Evolutionary conservation across 1,140 invertebrate species (phyloP).

Genomic region (Nasonia vitripennis): DNA sequence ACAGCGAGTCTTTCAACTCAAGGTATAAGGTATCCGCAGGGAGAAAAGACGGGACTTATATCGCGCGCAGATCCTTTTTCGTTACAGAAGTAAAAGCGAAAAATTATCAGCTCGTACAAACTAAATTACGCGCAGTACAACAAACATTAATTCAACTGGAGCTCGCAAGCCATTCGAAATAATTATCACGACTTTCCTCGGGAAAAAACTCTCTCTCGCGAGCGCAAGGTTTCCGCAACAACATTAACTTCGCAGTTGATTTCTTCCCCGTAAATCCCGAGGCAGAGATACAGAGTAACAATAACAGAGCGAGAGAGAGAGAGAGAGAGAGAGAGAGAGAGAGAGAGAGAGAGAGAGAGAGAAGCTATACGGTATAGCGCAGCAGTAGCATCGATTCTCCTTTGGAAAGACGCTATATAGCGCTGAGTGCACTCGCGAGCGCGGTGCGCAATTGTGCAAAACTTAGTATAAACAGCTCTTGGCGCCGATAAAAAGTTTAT

Average conservation of each 20-base stretch:
- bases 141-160: background rate
- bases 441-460: slow-evolving; percentile 32
- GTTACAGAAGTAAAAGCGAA: too few relatives aligned
- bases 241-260: slow-evolving; percentile 24
- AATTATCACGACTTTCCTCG: background rate
- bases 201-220: background rate
- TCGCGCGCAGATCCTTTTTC: too few relatives aligned
- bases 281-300: background rate
- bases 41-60: too few relatives aligned
- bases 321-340: background rate
- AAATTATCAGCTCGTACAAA: background rate
- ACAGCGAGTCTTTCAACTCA: background rate
- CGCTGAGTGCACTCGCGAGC: background rate
- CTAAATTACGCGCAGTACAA: background rate
- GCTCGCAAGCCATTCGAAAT: background rate
- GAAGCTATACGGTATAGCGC: background rate
- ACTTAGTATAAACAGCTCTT: slow-evolving; percentile 34
- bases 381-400: slow-evolving; percentile 13
- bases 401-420: background rate
- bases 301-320: background rate
- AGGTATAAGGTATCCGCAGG: too few relatives aligned
- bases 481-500: slow-evolving; percentile 44
- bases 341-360: background rate
- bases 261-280: slow-evolving; percentile 23
- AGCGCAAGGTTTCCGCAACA: background rate